phyloP scores from a whole-genome alignment of 2,113 vertebrate genomes.

The Podarcis raffonei region DNA sequence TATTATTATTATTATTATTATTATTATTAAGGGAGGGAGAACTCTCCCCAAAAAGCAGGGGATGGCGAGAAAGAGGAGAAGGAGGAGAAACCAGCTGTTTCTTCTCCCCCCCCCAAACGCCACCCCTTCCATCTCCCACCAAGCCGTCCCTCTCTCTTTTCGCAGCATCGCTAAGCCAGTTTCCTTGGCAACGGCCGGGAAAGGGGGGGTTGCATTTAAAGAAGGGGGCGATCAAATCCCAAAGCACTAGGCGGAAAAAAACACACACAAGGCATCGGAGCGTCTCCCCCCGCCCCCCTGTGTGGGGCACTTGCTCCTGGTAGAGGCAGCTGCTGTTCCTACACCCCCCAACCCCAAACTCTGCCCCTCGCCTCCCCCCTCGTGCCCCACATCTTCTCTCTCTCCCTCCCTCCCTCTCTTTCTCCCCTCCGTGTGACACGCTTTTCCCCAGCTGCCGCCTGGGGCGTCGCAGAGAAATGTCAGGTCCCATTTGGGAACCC shows the following conservation, averaged over 20 bases:
- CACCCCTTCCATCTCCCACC: background rate
- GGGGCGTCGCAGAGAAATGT: background rate
- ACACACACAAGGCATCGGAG: background rate
- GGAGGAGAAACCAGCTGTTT: no score
- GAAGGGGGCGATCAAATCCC: background rate
- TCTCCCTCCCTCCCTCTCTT: background rate
- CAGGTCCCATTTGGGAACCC: background rate
- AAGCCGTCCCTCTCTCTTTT: background rate
- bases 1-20: no score
- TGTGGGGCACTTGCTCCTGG: background rate
- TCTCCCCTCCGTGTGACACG: background rate
- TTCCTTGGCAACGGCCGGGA: constrained; percentile 10
- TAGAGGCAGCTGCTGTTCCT: background rate
- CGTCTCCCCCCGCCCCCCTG: background rate
- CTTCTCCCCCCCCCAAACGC: background rate
- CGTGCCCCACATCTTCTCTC: background rate
- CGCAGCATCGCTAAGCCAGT: constrained; percentile 25
- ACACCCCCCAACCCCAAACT: background rate
- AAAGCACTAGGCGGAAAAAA: background rate
- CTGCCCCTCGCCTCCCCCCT: background rate
- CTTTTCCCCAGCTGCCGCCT: background rate
- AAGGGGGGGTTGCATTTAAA: background rate
- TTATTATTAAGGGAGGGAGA: background rate
- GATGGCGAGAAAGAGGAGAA: background rate
- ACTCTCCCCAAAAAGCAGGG: background rate